phyloP scores from a whole-genome alignment of 1,140 invertebrate genomes.

The Trinorchestia longiramus region DNA sequence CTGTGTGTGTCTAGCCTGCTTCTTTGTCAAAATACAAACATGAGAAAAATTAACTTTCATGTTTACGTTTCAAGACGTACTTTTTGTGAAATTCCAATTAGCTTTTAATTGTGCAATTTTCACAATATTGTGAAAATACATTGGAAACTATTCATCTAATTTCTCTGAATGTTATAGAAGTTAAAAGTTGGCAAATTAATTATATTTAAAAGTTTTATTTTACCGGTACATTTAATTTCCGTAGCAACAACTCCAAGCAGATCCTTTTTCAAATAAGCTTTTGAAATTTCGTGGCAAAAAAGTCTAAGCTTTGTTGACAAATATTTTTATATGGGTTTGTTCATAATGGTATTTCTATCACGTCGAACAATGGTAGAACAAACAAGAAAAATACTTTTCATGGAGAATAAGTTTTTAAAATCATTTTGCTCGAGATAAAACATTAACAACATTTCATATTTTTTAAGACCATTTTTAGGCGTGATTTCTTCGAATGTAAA shows the following conservation, averaged over 20 bases:
- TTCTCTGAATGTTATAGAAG: too few relatives aligned
- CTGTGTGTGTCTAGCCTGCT: not conserved
- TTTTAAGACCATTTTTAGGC: too few relatives aligned
- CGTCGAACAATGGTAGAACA: not conserved
- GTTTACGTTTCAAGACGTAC: too few relatives aligned
- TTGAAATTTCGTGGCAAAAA: not conserved
- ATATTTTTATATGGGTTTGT: not conserved
- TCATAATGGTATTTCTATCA: not conserved
- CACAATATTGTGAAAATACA: too few relatives aligned
- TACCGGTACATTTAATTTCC: not conserved
- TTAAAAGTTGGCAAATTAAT: not conserved
- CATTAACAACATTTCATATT: too few relatives aligned
- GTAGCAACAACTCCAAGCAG: not conserved
- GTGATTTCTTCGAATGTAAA: too few relatives aligned
- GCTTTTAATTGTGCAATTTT: too few relatives aligned
- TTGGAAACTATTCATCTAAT: too few relatives aligned
- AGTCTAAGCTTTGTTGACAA: not conserved
- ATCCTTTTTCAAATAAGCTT: not conserved
- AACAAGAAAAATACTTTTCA: not conserved
- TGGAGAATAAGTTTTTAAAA: not conserved
- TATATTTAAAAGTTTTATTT: not conserved
- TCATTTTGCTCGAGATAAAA: not conserved
- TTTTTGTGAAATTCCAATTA: too few relatives aligned
- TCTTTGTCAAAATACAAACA: not conserved
- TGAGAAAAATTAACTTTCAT: not conserved